These are phyloP conservation scores for Phalanger gymnotis DNA, from an alignment of 2,797 vertebrate genomes.

Conservation along the genomic window DNA sequence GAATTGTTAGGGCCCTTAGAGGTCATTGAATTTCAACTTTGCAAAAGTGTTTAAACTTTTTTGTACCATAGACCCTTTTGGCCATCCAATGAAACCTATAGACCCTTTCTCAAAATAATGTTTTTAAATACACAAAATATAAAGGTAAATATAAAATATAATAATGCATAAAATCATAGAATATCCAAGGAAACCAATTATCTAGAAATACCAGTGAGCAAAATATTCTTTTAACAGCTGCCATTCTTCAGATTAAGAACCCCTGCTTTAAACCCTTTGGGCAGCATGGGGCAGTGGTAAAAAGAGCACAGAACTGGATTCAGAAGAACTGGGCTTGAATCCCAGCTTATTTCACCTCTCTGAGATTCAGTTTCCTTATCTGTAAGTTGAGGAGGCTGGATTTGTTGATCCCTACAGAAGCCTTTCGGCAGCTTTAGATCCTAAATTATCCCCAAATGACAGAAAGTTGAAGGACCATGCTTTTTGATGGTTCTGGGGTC, in stretches of 20 bases:
- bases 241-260: not conserved
- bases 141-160: not conserved
- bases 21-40: not conserved
- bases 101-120: not conserved
- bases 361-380: not conserved
- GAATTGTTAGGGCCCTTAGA: not conserved
- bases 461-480: not conserved
- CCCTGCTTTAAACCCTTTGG: not conserved
- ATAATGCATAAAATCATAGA: not conserved
- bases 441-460: not conserved
- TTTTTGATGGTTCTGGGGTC: not conserved
- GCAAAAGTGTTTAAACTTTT: not conserved
- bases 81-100: not conserved
- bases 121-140: not conserved
- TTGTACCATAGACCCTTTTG: not conserved
- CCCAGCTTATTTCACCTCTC: not conserved
- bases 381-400: not conserved
- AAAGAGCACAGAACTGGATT: not conserved
- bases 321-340: not conserved
- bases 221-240: not conserved
- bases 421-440: not conserved
- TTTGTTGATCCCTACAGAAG: not conserved
- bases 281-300: not conserved
- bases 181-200: not conserved
- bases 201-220: not conserved